phyloP scores from a whole-genome alignment of 2,888 invertebrate genomes.

The Pheosia gnoma region DNA sequence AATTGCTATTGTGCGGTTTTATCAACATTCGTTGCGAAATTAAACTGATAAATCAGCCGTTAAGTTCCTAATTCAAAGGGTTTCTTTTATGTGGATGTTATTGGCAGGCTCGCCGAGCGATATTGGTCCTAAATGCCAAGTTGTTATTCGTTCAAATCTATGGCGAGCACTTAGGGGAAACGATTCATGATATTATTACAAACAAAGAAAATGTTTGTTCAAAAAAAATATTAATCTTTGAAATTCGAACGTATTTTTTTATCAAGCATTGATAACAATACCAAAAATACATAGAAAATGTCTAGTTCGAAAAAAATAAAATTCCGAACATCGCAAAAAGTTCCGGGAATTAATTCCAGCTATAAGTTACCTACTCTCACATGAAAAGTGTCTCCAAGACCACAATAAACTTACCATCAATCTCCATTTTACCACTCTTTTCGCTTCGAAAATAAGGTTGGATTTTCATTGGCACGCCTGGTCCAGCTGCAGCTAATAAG shows the following conservation, averaged over 20 bases:
- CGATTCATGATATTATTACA: no score
- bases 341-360: slow-evolving; percentile 27
- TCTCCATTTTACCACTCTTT: not conserved
- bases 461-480: slow-evolving; percentile 10
- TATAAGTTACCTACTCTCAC: slow-evolving; percentile 33
- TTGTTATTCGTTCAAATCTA: no score
- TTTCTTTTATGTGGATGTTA: no score
- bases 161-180: no score
- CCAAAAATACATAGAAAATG: not conserved
- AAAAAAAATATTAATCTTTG: not conserved
- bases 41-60: not conserved
- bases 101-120: no score
- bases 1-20: slow-evolving; percentile 2
- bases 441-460: not conserved
- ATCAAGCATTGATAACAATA: not conserved
- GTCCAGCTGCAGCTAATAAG: slow-evolving; percentile 20
- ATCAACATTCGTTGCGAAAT: not conserved
- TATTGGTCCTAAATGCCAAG: no score
- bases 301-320: not conserved
- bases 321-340: slow-evolving; percentile 22
- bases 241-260: not conserved
- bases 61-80: no score
- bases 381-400: slow-evolving; percentile 29
- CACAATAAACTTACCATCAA: slow-evolving; percentile 9
- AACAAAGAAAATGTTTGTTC: no score